These are phyloP conservation scores for Ciconia nigra DNA, from an alignment of 2,797 vertebrate genomes.

Conservation along the genomic window DNA sequence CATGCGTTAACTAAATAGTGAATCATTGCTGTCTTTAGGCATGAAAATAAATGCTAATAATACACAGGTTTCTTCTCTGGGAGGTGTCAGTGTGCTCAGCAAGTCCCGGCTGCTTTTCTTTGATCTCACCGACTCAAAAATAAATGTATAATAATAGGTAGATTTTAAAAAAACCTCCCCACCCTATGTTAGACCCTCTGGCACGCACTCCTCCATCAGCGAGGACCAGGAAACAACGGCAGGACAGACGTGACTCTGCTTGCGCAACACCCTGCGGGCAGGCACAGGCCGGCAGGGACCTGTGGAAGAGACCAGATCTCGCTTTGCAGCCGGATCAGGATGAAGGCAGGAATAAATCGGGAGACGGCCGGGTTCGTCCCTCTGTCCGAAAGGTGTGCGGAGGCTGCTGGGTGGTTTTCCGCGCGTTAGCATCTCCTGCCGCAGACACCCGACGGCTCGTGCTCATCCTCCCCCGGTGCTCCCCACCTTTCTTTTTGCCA, in stretches of 20 bases:
- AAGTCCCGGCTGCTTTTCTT: neutral
- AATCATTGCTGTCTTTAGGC: neutral
- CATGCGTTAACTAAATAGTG: neutral
- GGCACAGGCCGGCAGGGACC: neutral
- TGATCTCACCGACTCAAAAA: neutral
- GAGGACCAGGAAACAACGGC: neutral
- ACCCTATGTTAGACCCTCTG: rapidly evolving
- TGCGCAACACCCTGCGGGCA: rapidly evolving
- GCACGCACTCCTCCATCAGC: rapidly evolving
- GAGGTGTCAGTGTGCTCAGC: neutral
- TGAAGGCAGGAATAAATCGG: neutral
- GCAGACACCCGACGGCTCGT: neutral
- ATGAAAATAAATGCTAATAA: neutral
- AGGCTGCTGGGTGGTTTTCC: neutral
- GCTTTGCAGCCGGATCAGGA: rapidly evolving
- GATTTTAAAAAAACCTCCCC: neutral
- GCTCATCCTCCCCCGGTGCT: neutral
- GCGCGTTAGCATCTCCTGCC: neutral
- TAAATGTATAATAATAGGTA: neutral
- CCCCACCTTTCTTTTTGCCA: neutral
- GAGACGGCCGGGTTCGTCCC: rapidly evolving
- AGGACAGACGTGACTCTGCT: neutral
- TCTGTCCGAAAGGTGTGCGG: rapidly evolving
- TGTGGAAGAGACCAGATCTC: rapidly evolving
- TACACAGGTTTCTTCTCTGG: neutral